Conservation (phyloP, 2,797 vertebrate genomes). For the Bufotes viridis region DNA sequence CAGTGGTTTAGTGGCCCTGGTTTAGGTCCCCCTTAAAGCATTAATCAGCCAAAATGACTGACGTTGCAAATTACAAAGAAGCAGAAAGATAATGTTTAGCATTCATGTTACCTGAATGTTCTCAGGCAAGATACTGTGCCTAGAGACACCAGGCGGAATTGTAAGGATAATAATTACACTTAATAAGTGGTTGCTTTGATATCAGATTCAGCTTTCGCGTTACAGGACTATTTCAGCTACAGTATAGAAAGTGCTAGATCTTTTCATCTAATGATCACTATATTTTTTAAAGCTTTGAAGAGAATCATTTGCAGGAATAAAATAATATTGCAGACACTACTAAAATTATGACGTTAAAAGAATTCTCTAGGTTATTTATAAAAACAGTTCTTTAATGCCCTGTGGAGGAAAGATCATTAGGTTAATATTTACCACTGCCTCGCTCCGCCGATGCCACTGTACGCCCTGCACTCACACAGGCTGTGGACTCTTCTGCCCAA, state of each 20-base stretch:
- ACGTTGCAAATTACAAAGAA: background rate
- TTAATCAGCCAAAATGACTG: background rate
- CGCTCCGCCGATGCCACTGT: too few relatives aligned
- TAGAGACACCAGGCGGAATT: background rate
- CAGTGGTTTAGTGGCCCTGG: too few relatives aligned
- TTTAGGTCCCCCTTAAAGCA: background rate
- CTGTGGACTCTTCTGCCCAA: too few relatives aligned
- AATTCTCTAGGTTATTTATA: too few relatives aligned
- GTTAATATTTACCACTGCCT: too few relatives aligned
- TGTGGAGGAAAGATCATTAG: too few relatives aligned
- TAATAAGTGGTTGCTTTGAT: background rate
- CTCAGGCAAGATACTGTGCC: background rate
- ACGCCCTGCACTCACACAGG: too few relatives aligned
- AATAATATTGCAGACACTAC: background rate
- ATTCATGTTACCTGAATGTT: background rate
- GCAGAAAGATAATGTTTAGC: background rate
- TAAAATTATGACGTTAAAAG: background rate
- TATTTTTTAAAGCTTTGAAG: background rate
- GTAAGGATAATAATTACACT: background rate
- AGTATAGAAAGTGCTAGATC: background rate
- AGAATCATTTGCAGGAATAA: background rate
- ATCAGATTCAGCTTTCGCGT: background rate
- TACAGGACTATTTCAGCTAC: background rate
- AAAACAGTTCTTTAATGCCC: too few relatives aligned
- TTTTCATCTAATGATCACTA: background rate